Base-by-base conservation (phyloP, 1,140 invertebrate species). In the Colletes latitarsis region DNA sequence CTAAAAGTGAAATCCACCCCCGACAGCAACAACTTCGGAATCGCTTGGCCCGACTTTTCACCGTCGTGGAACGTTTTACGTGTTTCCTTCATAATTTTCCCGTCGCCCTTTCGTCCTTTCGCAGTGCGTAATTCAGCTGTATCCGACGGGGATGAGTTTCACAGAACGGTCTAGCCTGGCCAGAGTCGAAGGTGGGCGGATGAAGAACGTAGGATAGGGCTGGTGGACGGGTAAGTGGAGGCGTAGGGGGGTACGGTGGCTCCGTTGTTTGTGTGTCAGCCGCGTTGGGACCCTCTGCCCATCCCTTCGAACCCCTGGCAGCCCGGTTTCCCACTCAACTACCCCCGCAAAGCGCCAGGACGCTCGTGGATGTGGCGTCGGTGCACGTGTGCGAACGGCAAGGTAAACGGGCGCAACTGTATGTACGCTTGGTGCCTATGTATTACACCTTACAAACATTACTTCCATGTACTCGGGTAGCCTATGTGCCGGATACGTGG, bases 211-310 rank as follows among this genome's bases (percentile, higher is more conserved):
- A 6, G 30, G 62, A 62, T 74, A 62, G 72, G 60, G 46, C 66
- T 12, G 79, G 75, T 64, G 52, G 71, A 53, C 58, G 68, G 52
- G 60, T 15, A 9, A 60, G 77, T 72, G 74, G 67, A 46, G 83
- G 67, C 73, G 85, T 84, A 83, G 86, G 86, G 43, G 79, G 83
- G 87, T 2, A 87, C 87, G 60, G 87, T 88, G 89, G 87, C 87
- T 88, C 83, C 85, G 90, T 90, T 91, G 90, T 91, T 91, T 92
- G 90, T 91, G 90, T 91, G 91, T 92, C 90, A 91, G 90, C 88
- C 90, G 90, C 89, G 84, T 90, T 89, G 90, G 90, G 88, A 89
- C 90, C 84, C 87, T 89, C 87, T 86, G 77, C 83, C 80, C 86
- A 73, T 78, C 80, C 58, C 43, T 67, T 67, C 60, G 19, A 41